Conservation (phyloP, 92 coral and sea anemone genomes). For the Porites lobata region DNA sequence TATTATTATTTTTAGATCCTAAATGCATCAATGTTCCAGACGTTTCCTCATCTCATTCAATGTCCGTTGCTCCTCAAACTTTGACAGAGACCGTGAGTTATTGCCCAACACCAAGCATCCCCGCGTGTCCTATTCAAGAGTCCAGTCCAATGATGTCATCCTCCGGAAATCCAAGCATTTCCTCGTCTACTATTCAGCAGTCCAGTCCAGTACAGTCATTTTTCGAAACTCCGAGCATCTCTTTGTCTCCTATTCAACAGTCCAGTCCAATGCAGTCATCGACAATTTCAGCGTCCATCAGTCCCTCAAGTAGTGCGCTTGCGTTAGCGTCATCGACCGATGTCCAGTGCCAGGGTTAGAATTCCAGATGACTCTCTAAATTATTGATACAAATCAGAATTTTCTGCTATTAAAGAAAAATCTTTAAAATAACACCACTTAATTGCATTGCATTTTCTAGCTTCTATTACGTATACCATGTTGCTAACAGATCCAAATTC, state of each 20-base stretch:
- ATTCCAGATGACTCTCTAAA: neutral
- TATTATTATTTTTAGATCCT: slow-evolving; percentile 39
- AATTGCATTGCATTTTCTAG: too few species aligned
- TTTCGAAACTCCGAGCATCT: slow-evolving; percentile 4
- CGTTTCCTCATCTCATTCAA: neutral
- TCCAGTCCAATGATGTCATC: neutral
- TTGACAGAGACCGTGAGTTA: slow-evolving; percentile 17
- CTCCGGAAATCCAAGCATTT: neutral
- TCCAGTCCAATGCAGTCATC: slow-evolving; percentile 10
- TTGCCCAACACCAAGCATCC: slow-evolving; percentile 20
- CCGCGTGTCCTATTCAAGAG: slow-evolving; percentile 17
- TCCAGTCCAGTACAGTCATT: slow-evolving; percentile 9
- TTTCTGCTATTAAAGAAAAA: too few species aligned
- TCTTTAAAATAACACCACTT: too few species aligned
- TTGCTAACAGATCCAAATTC: too few species aligned
- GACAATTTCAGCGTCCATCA: neutral
- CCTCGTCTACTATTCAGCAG: slow-evolving; percentile 12
- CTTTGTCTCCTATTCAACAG: slow-evolving; percentile 11
- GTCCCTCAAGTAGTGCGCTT: slow-evolving; percentile 29
- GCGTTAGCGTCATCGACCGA: slow-evolving; percentile 17
- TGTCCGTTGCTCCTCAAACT: neutral
- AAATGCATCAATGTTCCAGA: slow-evolving; percentile 27
- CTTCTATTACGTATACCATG: too few species aligned
- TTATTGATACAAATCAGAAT: too few species aligned
- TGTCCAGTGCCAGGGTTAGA: slow-evolving; percentile 27